A percentile compares a stretch with the other conserved stretches of the same genome.
Evolutionary conservation across 2,888 invertebrate genomes (phyloP).

Genomic region (Aphrophora alni): DNA sequence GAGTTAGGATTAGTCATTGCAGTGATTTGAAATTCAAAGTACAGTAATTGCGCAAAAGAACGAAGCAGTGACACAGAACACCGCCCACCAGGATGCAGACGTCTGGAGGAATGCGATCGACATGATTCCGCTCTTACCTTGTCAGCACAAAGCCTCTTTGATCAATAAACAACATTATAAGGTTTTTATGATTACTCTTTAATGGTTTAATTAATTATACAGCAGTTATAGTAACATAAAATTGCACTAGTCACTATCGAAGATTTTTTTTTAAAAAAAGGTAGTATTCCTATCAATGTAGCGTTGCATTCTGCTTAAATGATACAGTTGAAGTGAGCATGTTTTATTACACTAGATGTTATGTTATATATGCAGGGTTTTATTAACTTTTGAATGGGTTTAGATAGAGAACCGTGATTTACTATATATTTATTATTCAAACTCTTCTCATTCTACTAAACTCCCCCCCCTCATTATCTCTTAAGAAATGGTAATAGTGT

Average conservation of each 20-base stretch:
- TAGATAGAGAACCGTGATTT: no score
- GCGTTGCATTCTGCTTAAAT: no score
- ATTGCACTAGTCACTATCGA: not conserved
- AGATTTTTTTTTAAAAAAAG: not conserved
- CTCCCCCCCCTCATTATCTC: no score
- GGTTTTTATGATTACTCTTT: not conserved
- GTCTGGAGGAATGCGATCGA: not conserved
- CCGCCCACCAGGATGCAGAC: not conserved
- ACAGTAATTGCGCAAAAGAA: not conserved
- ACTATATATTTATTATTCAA: no score
- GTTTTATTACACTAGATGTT: no score
- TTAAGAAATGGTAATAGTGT: no score
- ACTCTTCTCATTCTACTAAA: no score
- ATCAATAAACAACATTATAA: not conserved
- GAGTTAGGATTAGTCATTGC: not conserved
- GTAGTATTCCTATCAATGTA: no score
- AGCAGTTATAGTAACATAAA: not conserved
- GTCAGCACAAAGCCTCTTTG: not conserved
- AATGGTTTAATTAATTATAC: not conserved
- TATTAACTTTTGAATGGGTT: no score
- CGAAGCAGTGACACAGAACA: not conserved
- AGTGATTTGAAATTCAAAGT: not conserved
- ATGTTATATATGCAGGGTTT: no score
- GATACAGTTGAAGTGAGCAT: no score
- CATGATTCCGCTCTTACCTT: not conserved